Evolutionary conservation across 2,888 invertebrate species (phyloP).

Genomic region (Muscina levida): DNA sequence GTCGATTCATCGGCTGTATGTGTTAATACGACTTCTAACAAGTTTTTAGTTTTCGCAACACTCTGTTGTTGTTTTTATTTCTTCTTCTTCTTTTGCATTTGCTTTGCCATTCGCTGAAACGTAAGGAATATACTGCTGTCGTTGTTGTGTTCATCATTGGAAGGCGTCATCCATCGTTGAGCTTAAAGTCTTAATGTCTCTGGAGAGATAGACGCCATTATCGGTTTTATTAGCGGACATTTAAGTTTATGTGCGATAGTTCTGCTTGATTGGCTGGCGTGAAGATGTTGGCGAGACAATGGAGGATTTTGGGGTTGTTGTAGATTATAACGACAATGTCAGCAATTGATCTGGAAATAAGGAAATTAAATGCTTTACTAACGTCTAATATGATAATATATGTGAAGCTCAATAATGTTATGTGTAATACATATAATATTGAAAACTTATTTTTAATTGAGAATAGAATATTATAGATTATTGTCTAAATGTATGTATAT

Average conservation of each 20-base stretch:
- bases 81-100: background rate
- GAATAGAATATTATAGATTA: too few relatives aligned
- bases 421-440: too few relatives aligned
- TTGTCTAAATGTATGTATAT: too few relatives aligned
- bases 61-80: background rate
- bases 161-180: background rate
- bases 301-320: too few relatives aligned
- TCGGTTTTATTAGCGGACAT: constrained; percentile 18
- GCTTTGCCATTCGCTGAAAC: background rate
- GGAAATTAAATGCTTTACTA: too few relatives aligned
- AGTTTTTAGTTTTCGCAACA: constrained; percentile 32
- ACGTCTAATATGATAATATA: too few relatives aligned
- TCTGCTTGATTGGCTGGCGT: constrained; percentile 13
- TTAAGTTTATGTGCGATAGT: constrained; percentile 3
- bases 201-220: constrained; percentile 20
- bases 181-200: constrained; percentile 5
- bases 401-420: too few relatives aligned
- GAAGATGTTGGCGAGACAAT: background rate
- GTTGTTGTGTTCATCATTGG: constrained; percentile 25
- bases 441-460: too few relatives aligned
- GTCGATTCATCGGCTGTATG: constrained; percentile 1
- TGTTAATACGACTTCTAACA: constrained; percentile 31
- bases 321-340: too few relatives aligned
- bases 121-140: constrained; percentile 17
- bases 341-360: too few relatives aligned